Evolutionary conservation across 2,797 vertebrate species (phyloP).

Genomic region (Gallinago nigripennis): DNA sequence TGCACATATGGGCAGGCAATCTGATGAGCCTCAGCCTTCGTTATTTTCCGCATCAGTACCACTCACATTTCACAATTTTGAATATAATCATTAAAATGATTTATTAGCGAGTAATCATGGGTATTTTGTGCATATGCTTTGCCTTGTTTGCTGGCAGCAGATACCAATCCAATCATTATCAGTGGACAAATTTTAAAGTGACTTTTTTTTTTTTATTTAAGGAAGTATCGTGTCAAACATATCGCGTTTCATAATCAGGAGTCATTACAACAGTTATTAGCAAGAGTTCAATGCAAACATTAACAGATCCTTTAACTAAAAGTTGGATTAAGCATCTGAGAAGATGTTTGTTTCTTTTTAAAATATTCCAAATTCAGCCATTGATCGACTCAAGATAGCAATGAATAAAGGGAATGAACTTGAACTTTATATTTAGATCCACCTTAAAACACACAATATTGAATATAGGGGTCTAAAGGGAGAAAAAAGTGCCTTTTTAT

Average conservation of each 20-base stretch:
- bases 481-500: background rate
- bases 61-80: constrained; percentile 68
- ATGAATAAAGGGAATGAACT: background rate
- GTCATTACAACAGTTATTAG: background rate
- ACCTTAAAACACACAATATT: background rate
- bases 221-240: background rate
- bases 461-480: background rate
- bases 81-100: constrained; percentile 72
- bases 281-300: background rate
- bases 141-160: constrained; percentile 71
- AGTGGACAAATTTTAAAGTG: constrained; percentile 63
- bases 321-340: background rate
- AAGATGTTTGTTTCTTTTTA: background rate
- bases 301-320: background rate
- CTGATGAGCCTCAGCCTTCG: constrained; percentile 46
- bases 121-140: constrained; percentile 69
- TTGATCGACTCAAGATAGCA: background rate
- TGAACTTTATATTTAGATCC: background rate
- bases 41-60: constrained; percentile 67
- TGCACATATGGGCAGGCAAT: constrained; percentile 45
- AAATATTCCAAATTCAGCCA: background rate
- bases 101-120: constrained; percentile 69
- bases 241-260: background rate
- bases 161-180: constrained; percentile 42
- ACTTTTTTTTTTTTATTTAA: background rate